These are phyloP conservation scores for Drosophila paulistorum DNA, from an alignment of 1,140 invertebrate species.

Conservation along the genomic window DNA sequence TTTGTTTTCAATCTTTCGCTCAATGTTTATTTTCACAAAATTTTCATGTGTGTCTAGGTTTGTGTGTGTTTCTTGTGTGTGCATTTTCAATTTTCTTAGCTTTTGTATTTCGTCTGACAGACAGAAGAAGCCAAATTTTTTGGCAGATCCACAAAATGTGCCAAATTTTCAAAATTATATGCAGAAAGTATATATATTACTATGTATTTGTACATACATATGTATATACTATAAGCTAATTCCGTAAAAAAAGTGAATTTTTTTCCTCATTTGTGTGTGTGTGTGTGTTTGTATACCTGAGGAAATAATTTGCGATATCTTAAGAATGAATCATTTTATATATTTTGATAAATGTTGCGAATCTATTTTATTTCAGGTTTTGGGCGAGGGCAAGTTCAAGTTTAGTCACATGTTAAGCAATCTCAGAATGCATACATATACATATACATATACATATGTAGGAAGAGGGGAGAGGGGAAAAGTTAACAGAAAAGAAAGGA, in stretches of 20 bases:
- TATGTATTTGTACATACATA: conserved; percentile 34
- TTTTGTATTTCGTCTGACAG: conserved; percentile 16
- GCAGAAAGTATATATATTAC: conserved; percentile 1
- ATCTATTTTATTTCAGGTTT: conserved; percentile 18
- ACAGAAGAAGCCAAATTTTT: conserved; percentile 28
- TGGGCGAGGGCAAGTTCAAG: conserved; percentile 47
- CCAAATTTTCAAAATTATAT: conserved; percentile 32
- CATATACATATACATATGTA: not conserved
- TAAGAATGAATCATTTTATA: conserved; percentile 37
- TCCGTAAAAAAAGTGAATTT: conserved; percentile 22
- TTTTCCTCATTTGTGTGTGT: no score
- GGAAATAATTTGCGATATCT: conserved; percentile 26
- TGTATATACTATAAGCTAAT: conserved; percentile 44
- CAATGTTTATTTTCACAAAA: conserved; percentile 25
- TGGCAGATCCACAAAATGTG: conserved; percentile 34
- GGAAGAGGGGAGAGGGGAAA: no score
- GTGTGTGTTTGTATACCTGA: conserved; percentile 38
- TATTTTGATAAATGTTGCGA: conserved; percentile 16
- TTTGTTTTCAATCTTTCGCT: not conserved
- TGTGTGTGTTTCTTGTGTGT: conserved; percentile 1
- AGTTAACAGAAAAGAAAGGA: not conserved
- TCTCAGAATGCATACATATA: not conserved
- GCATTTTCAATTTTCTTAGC: conserved; percentile 32
- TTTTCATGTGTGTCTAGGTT: conserved; percentile 8
- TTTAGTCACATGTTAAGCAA: conserved; percentile 19